These are phyloP conservation scores for Eurypyga helias DNA, from an alignment of 2,113 vertebrate species.

Conservation along the genomic window DNA sequence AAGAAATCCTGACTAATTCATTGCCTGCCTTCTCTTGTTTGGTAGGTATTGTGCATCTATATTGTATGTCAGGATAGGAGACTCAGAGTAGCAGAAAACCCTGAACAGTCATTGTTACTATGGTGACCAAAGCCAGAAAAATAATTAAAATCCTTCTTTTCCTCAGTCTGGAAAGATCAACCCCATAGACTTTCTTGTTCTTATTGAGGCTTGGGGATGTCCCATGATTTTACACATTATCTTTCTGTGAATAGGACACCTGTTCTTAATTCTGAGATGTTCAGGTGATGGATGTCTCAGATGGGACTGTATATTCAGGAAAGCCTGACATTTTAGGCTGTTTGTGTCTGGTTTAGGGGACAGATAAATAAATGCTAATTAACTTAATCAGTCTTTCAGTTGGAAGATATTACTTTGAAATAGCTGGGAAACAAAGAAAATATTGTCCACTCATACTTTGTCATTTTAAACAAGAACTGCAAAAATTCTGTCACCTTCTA, in stretches of 20 bases:
- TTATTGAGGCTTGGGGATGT: not conserved
- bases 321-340: not conserved
- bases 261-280: not conserved
- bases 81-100: not conserved
- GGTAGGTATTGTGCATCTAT: not conserved
- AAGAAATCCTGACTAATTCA: not conserved
- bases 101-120: not conserved
- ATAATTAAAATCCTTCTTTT: not conserved
- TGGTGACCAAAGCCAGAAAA: slow-evolving; percentile 1
- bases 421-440: not conserved
- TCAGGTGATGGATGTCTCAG: not conserved
- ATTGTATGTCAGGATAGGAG: not conserved
- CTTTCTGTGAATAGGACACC: not conserved
- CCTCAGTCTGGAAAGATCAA: not conserved
- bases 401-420: not conserved
- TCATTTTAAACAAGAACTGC: not conserved
- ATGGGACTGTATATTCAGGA: not conserved
- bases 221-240: not conserved
- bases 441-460: not conserved
- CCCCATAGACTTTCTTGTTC: not conserved
- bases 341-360: not conserved
- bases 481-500: not conserved
- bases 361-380: not conserved
- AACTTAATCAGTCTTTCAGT: not conserved
- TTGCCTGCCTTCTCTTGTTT: not conserved